A percentile compares a stretch with the other conserved stretches of the same genome.
Conservation (phyloP, 2,888 invertebrate genomes). For the Andrena bucephala region DNA sequence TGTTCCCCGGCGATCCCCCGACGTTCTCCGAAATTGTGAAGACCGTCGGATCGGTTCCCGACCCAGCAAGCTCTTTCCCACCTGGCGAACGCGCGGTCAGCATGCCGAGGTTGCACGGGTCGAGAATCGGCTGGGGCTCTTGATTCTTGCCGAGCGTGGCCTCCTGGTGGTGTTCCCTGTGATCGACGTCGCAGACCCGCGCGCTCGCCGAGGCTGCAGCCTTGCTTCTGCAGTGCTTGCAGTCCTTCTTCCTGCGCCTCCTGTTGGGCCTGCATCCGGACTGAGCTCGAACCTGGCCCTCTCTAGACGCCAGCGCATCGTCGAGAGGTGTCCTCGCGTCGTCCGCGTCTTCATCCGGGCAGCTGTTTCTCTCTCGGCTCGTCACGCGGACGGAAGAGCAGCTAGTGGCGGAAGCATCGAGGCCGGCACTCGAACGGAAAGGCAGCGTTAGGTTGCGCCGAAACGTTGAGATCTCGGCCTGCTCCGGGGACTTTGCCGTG, state of each 20-base stretch:
- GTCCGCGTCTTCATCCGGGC: constrained; percentile 10
- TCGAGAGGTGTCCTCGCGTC: constrained; percentile 12
- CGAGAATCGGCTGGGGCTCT: constrained; percentile 32
- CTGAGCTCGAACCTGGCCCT: neutral
- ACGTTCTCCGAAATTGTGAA: constrained; percentile 72
- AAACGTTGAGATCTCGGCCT: neutral
- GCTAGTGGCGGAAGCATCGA: constrained; percentile 35
- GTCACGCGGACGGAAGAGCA: constrained; percentile 77
- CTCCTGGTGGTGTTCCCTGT: constrained; percentile 22
- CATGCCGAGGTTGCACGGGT: constrained; percentile 21
- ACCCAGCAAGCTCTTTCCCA: constrained; percentile 5
- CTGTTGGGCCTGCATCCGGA: constrained; percentile 59
- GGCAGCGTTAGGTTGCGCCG: constrained; percentile 79
- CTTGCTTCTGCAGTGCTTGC: constrained; percentile 80
- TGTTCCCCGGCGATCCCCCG: constrained; percentile 26
- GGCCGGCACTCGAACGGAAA: constrained; percentile 67
- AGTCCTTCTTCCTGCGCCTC: constrained; percentile 81
- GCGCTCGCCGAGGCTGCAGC: neutral
- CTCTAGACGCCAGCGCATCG: neutral
- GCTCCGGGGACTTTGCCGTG: neutral
- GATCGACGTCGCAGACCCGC: constrained; percentile 2
- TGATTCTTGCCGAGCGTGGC: constrained; percentile 26
- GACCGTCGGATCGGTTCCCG: constrained; percentile 36
- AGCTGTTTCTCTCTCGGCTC: constrained; percentile 66
- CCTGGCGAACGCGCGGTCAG: constrained; percentile 60